Evolutionary conservation across 2,797 vertebrate species (phyloP), one percentile per base, ranked within the genome.

Genomic region (Triplophysa bombifrons): DNA sequence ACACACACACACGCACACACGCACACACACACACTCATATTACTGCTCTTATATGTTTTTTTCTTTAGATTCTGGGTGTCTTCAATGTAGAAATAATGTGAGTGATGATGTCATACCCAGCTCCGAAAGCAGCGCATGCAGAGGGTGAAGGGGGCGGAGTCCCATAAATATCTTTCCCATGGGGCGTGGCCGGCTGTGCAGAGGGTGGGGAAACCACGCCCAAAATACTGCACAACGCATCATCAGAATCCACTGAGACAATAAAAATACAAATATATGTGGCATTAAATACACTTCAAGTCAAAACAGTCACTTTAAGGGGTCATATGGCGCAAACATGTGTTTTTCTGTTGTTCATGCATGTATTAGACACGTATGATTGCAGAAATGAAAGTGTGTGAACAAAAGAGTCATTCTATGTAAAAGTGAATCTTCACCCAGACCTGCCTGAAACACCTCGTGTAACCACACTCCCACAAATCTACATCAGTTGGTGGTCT

Each of bases 231-330:
- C 91, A 91, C 74, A 94, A 92, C 0, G 94, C 95, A 60, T 97
- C 96, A 74, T 97, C 96, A 0, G 95, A 97, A 83, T 97, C 96
- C 90, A 96, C 96, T 97, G 85, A 34, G 30, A 66, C 61, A 78
- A 53, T 53, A 1, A 12, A 46, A 19, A 5, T 30, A 11, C 34
- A 61, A 16, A 27, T 14, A 16, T 3, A 61, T 16, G 3, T 9
- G 4, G 25, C 13, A 13, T 8, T 61, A 14, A 30, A 61, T 27
- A 27, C 64, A 67, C 50, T 14, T 16, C 12, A 30, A 30, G 30
- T 30, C 30, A 30, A 30, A 30, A 30, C 0, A 4, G 30, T 30
- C 30, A 4, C 30, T 30, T 30, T 3, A 30, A 30, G 27, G 27
- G 27, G 3, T 30, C 27, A 30, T 30, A 30, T 30, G 27, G 3